Evolutionary conservation across 2,797 vertebrate genomes (phyloP), one percentile per base, ranked within the genome.

Genomic region (Sciurus carolinensis): DNA sequence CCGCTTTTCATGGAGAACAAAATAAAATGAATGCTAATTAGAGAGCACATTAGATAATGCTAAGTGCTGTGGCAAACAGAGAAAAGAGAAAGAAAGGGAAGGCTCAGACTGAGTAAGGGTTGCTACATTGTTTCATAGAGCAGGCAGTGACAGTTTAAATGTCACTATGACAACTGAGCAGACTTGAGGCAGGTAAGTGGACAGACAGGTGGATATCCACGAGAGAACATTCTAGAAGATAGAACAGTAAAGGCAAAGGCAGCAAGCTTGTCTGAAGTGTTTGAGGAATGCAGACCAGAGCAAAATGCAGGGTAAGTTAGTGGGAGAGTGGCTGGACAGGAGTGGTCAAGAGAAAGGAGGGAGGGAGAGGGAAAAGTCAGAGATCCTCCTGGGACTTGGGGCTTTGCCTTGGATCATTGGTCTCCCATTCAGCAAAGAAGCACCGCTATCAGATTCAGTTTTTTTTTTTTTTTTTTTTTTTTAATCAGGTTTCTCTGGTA

Each of bases 371-470:
- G 5, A 44, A 5, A 4, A n/a, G 15, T 3, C 36, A 22, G 3
- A 14, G 1, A 1, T 20, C 44, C 28, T 96, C 17, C 7, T 8
- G 11, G 62, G 12, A 54, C 44, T 62, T 2, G 1, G 1, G 2
- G 33, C 28, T 76, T 14, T 36, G 72, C 22, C 26, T 66, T 8
- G 4, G 76, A 47, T 24, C 24, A 47, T 18, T 11, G 28, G 81
- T 59, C 33, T 3, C 1, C 10, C 7, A 12, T 59, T 87, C 14
- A 5, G 42, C 6, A 20, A 8, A 69, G 52, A 62, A 47, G 28
- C 0, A 20, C 6, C 62, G 11, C 0, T 1, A 5, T 44, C n/a
- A 17, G 15, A 33, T 20, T 22, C 24, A 1, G 15, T 57, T 57
- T 57, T 76, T 67, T 13, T 52, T 3, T 36, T 36, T 36, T 36